phyloP scores from a whole-genome alignment of 2,113 vertebrate genomes.

The Hippocampus comes region DNA sequence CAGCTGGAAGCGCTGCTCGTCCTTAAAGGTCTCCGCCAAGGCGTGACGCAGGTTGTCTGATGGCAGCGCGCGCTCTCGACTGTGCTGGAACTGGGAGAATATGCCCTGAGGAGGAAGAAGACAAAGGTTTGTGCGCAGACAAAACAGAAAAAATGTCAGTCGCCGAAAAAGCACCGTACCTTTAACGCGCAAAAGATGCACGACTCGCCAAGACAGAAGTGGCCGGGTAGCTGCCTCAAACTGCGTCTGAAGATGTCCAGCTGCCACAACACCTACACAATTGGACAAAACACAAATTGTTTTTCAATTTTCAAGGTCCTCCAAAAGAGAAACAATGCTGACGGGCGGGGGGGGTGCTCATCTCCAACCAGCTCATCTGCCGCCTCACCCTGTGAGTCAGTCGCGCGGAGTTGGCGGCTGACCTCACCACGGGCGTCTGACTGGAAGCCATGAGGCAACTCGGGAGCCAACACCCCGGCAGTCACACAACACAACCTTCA shows the following conservation, averaged over 20 bases:
- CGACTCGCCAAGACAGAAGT: slow-evolving; percentile 89
- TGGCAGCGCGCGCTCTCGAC: slow-evolving; percentile 89
- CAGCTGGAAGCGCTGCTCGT: slow-evolving; percentile 96
- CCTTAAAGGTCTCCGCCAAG: slow-evolving; percentile 94
- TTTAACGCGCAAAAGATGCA: slow-evolving; percentile 99
- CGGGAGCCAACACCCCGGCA: slow-evolving; percentile 18
- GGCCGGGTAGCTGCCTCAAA: slow-evolving; percentile 87
- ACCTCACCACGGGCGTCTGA: slow-evolving; percentile 32
- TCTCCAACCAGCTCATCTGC: slow-evolving; percentile 41
- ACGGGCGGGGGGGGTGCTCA: slow-evolving; percentile 6
- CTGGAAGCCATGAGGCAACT: background rate
- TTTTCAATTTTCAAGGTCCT: slow-evolving; percentile 20
- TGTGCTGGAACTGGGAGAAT: slow-evolving; percentile 94
- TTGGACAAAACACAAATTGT: background rate
- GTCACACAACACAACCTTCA: slow-evolving; percentile 35
- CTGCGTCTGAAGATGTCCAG: slow-evolving; percentile 96
- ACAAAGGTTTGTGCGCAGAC: background rate
- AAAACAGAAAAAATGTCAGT: background rate
- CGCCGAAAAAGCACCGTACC: slow-evolving; percentile 66
- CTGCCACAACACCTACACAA: slow-evolving; percentile 89
- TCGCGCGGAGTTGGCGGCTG: slow-evolving; percentile 34
- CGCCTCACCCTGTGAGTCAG: slow-evolving; percentile 55
- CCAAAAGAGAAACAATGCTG: slow-evolving; percentile 32
- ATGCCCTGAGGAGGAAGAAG: slow-evolving; percentile 75
- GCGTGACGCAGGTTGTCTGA: slow-evolving; percentile 92